phyloP scores from a whole-genome alignment of 2,113 vertebrate genomes.

The Montifringilla adamsi region DNA sequence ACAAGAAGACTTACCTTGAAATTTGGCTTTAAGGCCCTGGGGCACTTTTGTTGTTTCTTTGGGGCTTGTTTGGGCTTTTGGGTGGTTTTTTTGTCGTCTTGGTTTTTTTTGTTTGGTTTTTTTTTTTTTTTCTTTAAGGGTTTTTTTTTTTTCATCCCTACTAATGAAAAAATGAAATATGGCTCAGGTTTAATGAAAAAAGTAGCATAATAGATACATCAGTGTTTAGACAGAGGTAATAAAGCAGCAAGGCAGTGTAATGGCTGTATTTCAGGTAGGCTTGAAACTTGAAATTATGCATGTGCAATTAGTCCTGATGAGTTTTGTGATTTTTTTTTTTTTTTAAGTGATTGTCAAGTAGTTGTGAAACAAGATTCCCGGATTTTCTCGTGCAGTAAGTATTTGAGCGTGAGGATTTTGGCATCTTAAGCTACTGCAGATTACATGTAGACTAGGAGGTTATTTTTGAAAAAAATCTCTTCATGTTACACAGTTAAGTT shows the following conservation, averaged over 20 bases:
- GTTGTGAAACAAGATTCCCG: not conserved
- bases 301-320: not conserved
- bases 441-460: not conserved
- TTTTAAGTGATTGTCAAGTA: not conserved
- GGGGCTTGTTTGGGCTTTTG: not conserved
- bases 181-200: not conserved
- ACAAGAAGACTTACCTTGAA: not conserved
- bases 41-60: not conserved
- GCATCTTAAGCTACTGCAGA: not conserved
- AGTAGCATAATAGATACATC: not conserved
- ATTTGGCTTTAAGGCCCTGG: not conserved
- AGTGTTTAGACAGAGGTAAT: not conserved
- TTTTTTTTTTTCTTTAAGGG: not conserved
- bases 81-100: not conserved
- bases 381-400: not conserved
- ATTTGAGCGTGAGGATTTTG: not conserved
- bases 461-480: not conserved
- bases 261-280: not conserved
- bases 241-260: not conserved
- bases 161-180: not conserved
- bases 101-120: too few species aligned
- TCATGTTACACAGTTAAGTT: not conserved
- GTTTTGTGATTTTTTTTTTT: not conserved
- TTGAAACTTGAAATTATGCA: not conserved
- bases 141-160: not conserved